Evolutionary conservation across 2,113 vertebrate species (phyloP).

Genomic region (Pseudonaja textilis): DNA sequence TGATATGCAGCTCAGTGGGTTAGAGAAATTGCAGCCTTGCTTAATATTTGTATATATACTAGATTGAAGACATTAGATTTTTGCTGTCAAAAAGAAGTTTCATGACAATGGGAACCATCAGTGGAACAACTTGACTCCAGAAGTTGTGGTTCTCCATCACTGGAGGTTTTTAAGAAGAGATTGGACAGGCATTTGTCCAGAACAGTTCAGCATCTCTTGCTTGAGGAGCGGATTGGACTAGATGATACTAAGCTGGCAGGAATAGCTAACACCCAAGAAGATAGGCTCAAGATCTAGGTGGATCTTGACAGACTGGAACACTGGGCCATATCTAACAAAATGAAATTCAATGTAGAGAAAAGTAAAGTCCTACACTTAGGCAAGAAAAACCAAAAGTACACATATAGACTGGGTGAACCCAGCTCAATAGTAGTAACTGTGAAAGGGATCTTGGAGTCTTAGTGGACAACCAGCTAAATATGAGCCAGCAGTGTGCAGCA

Average conservation of each 20-base stretch:
- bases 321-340: too few species aligned
- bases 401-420: too few species aligned
- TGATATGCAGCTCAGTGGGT: accelerated
- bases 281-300: too few species aligned
- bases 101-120: background rate
- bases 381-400: too few species aligned
- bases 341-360: too few species aligned
- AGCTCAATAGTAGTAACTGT: too few species aligned
- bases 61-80: background rate
- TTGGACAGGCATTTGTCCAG: background rate
- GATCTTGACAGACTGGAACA: too few species aligned
- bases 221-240: background rate
- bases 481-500: too few species aligned
- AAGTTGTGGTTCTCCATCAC: background rate
- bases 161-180: background rate
- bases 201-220: background rate
- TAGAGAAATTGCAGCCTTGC: background rate
- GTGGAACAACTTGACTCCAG: background rate
- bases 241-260: background rate
- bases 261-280: too few species aligned
- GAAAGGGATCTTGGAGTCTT: too few species aligned
- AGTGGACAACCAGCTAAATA: too few species aligned
- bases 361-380: too few species aligned
- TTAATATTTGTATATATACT: background rate
- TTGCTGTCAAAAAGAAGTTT: background rate